Evolutionary conservation across 2,888 invertebrate species (phyloP).

Genomic region (Charanyca ferruginea): DNA sequence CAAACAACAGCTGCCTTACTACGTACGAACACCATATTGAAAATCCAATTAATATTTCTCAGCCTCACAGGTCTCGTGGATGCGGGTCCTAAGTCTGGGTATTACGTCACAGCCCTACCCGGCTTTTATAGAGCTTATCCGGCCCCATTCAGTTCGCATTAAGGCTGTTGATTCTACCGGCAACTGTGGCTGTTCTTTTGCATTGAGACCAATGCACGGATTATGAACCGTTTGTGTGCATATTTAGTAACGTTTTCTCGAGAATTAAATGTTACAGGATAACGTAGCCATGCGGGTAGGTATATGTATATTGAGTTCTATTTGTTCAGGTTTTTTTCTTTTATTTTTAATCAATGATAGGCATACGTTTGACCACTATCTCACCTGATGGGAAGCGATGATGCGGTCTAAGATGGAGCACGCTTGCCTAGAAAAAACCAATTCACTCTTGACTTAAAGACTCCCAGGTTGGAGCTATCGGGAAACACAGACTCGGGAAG

Average conservation of each 20-base stretch:
- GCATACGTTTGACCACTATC: too few species aligned
- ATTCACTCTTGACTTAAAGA: too few species aligned
- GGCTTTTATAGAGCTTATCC: conserved; percentile 38
- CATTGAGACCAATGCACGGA: conserved; percentile 43
- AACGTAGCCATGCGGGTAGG: too few species aligned
- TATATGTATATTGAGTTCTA: too few species aligned
- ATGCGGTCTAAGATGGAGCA: too few species aligned
- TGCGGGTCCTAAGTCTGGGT: conserved; percentile 15
- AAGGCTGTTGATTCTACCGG: conserved; percentile 45
- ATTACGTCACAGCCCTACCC: conserved; percentile 26
- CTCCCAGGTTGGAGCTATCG: too few species aligned
- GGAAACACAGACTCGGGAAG: too few species aligned
- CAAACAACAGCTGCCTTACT: neutral
- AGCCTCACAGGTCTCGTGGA: neutral
- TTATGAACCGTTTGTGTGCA: conserved; percentile 38
- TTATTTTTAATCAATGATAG: too few species aligned
- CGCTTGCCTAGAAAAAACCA: too few species aligned
- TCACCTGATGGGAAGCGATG: too few species aligned
- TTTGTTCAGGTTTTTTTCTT: too few species aligned
- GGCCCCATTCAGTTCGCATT: conserved; percentile 49
- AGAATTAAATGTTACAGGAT: neutral
- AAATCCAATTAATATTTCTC: conserved; percentile 41
- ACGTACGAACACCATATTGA: neutral
- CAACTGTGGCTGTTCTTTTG: conserved; percentile 27
- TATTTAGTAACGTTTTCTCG: conserved; percentile 32